Evolutionary conservation across 2,888 invertebrate species (phyloP).

Genomic region (Empis livida): DNA sequence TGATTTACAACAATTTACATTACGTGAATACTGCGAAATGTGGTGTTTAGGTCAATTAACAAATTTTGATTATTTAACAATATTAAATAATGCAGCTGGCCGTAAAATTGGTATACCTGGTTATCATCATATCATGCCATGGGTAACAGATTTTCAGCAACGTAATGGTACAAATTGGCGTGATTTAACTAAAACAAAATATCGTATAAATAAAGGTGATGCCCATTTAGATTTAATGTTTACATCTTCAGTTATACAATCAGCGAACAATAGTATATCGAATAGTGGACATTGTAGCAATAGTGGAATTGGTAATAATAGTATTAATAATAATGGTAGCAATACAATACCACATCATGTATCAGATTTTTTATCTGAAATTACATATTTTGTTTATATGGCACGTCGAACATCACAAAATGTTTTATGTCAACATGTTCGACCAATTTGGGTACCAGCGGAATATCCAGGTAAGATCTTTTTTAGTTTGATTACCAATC

Average conservation of each 20-base stretch:
- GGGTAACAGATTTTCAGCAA: constrained; percentile 88
- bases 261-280: constrained; percentile 10
- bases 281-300: background rate
- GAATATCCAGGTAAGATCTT: too few species aligned
- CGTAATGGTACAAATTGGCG: constrained; percentile 76
- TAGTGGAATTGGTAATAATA: constrained; percentile 3
- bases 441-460: constrained; percentile 87
- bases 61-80: constrained; percentile 86
- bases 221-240: constrained; percentile 85
- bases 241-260: constrained; percentile 15
- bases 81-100: constrained; percentile 75
- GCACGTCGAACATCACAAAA: constrained; percentile 74
- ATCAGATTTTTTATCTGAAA: constrained; percentile 90
- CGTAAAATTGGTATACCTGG: constrained; percentile 72
- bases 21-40: constrained; percentile 49
- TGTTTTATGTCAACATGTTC: constrained; percentile 76
- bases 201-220: constrained; percentile 91
- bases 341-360: constrained; percentile 73
- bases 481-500: too few species aligned
- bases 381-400: constrained; percentile 94
- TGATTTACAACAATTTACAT: constrained; percentile 29
- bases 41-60: constrained; percentile 82
- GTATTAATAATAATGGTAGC: background rate
- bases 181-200: constrained; percentile 88
- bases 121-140: constrained; percentile 91